Conservation (phyloP, 2,113 vertebrate species). For the Ophiodon elongatus region DNA sequence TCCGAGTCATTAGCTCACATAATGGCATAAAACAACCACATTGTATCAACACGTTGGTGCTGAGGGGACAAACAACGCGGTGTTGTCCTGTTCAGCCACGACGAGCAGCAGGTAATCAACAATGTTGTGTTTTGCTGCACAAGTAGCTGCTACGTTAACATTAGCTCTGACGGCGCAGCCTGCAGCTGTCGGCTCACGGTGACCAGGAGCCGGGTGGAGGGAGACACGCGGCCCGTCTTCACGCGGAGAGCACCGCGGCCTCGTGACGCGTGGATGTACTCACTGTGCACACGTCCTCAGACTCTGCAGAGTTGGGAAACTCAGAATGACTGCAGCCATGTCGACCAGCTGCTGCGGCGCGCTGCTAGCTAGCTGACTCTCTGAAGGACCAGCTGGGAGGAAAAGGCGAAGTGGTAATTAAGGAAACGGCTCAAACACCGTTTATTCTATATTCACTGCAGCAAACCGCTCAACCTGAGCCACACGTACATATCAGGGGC, state of each 20-base stretch:
- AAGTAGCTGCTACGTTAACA: not conserved
- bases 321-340: slow-evolving; percentile 84
- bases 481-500: accelerated
- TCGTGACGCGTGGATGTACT: slow-evolving; percentile 45
- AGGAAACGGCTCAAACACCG: accelerated
- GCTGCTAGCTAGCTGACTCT: slow-evolving; percentile 24
- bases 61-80: accelerated
- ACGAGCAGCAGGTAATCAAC: not conserved
- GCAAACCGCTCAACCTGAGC: accelerated
- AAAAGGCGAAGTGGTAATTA: slow-evolving; percentile 37
- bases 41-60: not conserved
- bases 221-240: not conserved
- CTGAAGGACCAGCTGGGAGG: not conserved
- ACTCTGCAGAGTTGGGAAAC: slow-evolving; percentile 69
- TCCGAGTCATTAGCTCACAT: not conserved
- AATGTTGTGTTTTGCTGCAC: not conserved
- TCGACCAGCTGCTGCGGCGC: slow-evolving; percentile 45
- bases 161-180: slow-evolving; percentile 8
- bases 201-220: not conserved
- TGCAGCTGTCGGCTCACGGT: not conserved
- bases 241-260: not conserved
- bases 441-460: accelerated
- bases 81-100: accelerated
- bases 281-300: slow-evolving; percentile 78
- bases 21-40: not conserved